phyloP scores from a whole-genome alignment of 1,140 invertebrate genomes.

The Scaptomyza montana region DNA sequence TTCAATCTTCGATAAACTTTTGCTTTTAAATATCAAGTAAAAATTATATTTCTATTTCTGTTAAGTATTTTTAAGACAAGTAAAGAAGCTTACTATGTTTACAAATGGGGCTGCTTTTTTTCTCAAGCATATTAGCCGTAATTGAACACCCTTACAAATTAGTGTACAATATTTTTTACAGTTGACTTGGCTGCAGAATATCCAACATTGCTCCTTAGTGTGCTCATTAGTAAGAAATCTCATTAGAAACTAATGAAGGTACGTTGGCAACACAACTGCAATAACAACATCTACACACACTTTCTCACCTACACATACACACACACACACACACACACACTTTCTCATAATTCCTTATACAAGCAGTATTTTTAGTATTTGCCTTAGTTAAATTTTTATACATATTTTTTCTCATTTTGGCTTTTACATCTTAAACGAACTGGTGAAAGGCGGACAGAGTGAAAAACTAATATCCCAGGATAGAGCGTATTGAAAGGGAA shows the following conservation, averaged over 20 bases:
- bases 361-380: conserved; percentile 31
- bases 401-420: conserved; percentile 56
- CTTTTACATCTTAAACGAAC: conserved; percentile 58
- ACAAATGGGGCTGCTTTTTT: too few relatives aligned
- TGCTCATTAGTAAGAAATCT: conserved; percentile 77
- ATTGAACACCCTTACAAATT: conserved; percentile 22
- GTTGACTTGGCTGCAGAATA: conserved; percentile 44
- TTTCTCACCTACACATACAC: conserved; percentile 14
- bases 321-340: not conserved
- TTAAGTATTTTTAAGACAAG: too few relatives aligned
- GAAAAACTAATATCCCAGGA: conserved; percentile 70
- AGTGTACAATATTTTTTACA: conserved; percentile 42
- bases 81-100: too few relatives aligned
- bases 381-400: conserved; percentile 55
- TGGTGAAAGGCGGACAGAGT: conserved; percentile 58
- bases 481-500: conserved; percentile 38
- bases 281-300: conserved; percentile 39
- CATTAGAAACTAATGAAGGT: conserved; percentile 79
- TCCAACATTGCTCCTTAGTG: conserved; percentile 49
- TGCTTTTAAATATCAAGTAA: too few relatives aligned
- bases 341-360: conserved; percentile 5
- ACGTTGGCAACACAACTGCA: conserved; percentile 44
- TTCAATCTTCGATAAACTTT: too few relatives aligned
- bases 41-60: too few relatives aligned
- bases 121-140: not conserved